Conservation (phyloP, 2,113 vertebrate genomes). For the Tupaia chinensis region DNA sequence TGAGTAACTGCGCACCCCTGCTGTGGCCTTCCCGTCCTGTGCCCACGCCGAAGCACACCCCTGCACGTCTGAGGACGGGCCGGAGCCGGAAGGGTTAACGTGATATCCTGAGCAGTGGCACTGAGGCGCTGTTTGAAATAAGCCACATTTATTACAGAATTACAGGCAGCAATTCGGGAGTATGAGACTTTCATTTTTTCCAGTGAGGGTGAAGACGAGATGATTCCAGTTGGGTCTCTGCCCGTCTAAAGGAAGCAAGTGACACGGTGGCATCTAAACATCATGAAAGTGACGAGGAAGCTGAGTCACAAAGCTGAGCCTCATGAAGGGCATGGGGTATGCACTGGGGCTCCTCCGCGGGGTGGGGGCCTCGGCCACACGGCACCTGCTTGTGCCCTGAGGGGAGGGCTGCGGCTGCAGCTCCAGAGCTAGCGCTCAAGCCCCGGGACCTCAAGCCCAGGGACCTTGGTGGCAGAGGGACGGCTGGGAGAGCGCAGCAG, state of each 20-base stretch:
- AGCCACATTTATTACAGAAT: background rate
- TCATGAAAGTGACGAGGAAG: background rate
- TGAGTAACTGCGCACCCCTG: slow-evolving; percentile 46
- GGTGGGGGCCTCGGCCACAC: background rate
- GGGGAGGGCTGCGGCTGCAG: no score
- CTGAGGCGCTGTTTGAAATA: background rate
- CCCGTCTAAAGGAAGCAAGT: background rate
- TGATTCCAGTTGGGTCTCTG: background rate
- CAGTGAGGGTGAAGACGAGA: background rate
- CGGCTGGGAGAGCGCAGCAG: accelerated
- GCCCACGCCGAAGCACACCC: accelerated
- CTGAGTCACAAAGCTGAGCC: background rate
- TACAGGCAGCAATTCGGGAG: background rate
- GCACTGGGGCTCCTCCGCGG: background rate
- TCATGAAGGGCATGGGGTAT: background rate
- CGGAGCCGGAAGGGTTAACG: slow-evolving; percentile 44
- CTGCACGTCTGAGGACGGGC: background rate
- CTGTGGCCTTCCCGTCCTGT: background rate
- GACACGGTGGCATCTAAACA: accelerated
- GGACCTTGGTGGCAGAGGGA: background rate
- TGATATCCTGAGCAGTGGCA: background rate
- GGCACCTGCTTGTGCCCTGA: accelerated
- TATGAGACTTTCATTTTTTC: background rate
- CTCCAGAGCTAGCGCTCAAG: no score
- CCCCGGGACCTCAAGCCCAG: no score